phyloP scores from a whole-genome alignment of 2,888 invertebrate genomes.

The Cheilosia soror region DNA sequence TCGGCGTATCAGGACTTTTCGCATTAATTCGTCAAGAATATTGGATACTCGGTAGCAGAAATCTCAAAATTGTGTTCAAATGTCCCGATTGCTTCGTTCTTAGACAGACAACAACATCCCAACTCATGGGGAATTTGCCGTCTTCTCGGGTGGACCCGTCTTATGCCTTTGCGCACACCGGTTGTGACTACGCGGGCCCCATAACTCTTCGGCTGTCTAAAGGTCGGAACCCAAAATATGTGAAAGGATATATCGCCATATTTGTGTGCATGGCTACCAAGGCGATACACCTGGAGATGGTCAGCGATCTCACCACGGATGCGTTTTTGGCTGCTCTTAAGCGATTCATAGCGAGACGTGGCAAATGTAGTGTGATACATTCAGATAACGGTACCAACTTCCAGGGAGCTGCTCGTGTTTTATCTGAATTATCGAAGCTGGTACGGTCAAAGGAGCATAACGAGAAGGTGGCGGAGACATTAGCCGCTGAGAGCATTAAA shows the following conservation, averaged over 20 bases:
- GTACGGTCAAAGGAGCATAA: no score
- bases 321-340: constrained; percentile 62
- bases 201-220: constrained; percentile 34
- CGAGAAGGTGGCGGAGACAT: no score
- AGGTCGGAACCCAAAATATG: constrained; percentile 28
- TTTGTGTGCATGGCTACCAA: constrained; percentile 65
- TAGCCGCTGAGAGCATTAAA: no score
- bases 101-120: constrained; percentile 23
- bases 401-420: constrained; percentile 26
- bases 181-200: constrained; percentile 51
- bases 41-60: constrained; percentile 52
- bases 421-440: no score
- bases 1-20: constrained; percentile 29
- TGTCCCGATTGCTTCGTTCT: constrained; percentile 65
- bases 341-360: constrained; percentile 52
- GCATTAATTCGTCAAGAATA: constrained; percentile 39
- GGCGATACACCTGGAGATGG: constrained; percentile 46
- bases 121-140: constrained; percentile 54
- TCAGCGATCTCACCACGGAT: constrained; percentile 49
- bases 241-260: constrained; percentile 51
- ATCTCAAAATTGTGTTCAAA: constrained; percentile 30
- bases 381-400: constrained; percentile 71
- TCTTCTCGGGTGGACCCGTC: constrained; percentile 12
- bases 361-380: constrained; percentile 48
- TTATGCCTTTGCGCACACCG: constrained; percentile 42